Conservation (phyloP, 2,797 vertebrate species). For the Synanceia verrucosa region DNA sequence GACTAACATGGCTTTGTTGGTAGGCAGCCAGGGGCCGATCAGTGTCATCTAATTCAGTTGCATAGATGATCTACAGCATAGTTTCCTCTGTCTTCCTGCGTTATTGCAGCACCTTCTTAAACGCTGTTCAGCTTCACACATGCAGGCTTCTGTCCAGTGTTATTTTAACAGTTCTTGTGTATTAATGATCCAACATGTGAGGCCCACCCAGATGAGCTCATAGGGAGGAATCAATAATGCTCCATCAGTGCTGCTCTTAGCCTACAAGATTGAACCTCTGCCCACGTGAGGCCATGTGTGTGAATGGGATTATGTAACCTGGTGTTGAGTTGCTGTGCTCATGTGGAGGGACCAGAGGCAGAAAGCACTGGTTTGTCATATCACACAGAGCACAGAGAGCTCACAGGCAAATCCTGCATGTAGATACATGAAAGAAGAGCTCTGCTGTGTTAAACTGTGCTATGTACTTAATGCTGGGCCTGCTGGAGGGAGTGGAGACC, state of each 20-base stretch:
- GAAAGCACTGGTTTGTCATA: background rate
- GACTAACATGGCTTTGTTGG: background rate
- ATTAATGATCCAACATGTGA: background rate
- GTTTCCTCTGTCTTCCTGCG: background rate
- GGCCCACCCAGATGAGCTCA: conserved; percentile 44
- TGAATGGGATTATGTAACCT: conserved; percentile 47
- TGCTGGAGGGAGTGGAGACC: too few species aligned
- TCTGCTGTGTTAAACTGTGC: background rate
- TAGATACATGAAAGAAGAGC: conserved; percentile 11
- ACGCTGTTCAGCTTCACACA: background rate
- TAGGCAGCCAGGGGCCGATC: conserved; percentile 3
- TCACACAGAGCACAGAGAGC: background rate
- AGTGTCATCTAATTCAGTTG: conserved; percentile 4
- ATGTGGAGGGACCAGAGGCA: conserved; percentile 4
- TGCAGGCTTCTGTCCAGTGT: background rate
- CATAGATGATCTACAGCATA: background rate
- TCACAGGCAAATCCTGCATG: background rate
- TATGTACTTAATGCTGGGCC: too few species aligned
- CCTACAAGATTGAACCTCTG: background rate
- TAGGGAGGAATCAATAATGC: conserved; percentile 37
- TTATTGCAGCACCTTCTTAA: background rate
- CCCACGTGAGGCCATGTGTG: background rate
- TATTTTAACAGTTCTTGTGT: background rate
- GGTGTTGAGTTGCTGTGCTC: conserved; percentile 39
- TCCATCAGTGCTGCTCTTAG: conserved; percentile 6